phyloP scores from a whole-genome alignment of 30 jellyfish, hydroid and myxozoan species.

The Cassiopea andromeda region DNA sequence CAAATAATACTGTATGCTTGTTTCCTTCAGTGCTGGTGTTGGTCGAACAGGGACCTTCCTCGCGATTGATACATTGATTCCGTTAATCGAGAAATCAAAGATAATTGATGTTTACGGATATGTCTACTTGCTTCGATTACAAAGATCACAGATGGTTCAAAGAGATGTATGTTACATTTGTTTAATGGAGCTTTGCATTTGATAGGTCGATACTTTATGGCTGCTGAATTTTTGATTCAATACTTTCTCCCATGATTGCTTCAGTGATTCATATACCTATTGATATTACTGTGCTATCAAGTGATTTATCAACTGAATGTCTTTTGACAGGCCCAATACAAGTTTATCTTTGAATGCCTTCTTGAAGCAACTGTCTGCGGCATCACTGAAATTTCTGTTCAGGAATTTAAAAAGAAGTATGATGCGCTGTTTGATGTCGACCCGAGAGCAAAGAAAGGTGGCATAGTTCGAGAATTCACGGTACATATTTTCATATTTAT shows the following conservation, averaged over 20 bases:
- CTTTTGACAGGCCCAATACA: constrained; percentile 58
- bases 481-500: constrained; percentile 16
- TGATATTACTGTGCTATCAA: not conserved
- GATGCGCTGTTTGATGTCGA: constrained; percentile 28
- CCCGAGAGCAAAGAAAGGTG: constrained; percentile 47
- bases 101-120: constrained; percentile 57
- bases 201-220: no score
- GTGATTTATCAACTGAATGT: not conserved
- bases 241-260: no score
- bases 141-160: constrained; percentile 79
- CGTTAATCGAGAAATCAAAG: constrained; percentile 40
- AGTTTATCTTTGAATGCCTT: constrained; percentile 74
- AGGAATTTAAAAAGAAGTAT: constrained; percentile 52
- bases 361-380: constrained; percentile 78
- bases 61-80: constrained; percentile 73
- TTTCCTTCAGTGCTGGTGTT: constrained; percentile 76
- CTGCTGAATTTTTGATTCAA: no score
- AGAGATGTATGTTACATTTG: constrained; percentile 27
- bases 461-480: constrained; percentile 56
- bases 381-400: constrained; percentile 70
- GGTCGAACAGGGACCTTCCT: constrained; percentile 84
- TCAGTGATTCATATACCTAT: not conserved
- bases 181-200: no score
- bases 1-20: not conserved
- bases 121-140: constrained; percentile 52